Evolutionary conservation across 1,140 invertebrate species (phyloP), one percentile per base, ranked within the genome.

Genomic region (Cotesia glomerata): DNA sequence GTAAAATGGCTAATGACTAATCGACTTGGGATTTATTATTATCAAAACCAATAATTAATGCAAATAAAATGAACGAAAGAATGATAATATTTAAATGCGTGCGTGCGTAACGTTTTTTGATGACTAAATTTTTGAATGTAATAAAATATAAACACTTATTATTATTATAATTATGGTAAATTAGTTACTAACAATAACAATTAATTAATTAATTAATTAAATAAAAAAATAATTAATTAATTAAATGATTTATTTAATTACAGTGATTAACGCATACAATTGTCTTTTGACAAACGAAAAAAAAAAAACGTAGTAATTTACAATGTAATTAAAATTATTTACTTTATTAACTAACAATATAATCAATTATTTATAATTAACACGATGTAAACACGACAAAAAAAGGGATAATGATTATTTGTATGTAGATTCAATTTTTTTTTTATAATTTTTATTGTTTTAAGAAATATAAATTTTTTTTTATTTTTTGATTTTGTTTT

Each of bases 1-100:
- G 26, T 26, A 69, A 61, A 3, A 45, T 14, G 16, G 36, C 45
- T 69, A 18, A 63, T 59, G 65, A 67, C n/a, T n/a, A 39, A 70
- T 70, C 67, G 67, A 63, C 49, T 70, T 70, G 39, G 39, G 39
- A 45, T 45, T 45, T 45, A 45, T 45, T 45, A 45, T 45, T 45
- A 45, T 45, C 7, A 45, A 26, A 26, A 26, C 7, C 8, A 9
- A 45, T 45, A 45, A 45, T 9, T 45, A 7, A 26, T 26, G 26
- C 26, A 45, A 45, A 45, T 45, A 45, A 45, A 45, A 45, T 45
- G 11, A 45, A 45, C 11, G 39, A 45, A 45, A 54, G n/a, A 16
- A 54, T 14, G 16, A 54, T 14, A 14, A 14, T n/a, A 54, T 54
- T 16, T 54, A 54, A 54, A 54, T 54, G 52, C 52, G 52, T 54